Evolutionary conservation across 1,140 invertebrate species (phyloP).

Genomic region (Drosophila parvula): DNA sequence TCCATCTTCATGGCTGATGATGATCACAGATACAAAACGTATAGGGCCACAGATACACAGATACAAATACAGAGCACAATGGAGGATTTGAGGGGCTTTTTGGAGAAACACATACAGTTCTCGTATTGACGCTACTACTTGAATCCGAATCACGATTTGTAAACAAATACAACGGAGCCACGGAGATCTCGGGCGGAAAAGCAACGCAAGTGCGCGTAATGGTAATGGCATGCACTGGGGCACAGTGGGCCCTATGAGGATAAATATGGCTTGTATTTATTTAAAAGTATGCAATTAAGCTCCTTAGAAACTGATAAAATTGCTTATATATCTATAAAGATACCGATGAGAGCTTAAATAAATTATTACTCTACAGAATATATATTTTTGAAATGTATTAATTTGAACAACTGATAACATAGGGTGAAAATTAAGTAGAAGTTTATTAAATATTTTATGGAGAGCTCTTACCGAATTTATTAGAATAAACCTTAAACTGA

Average conservation of each 20-base stretch:
- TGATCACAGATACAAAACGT: constrained; percentile 53
- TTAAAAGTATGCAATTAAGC: neutral
- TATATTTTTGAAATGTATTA: neutral
- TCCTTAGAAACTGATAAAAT: neutral
- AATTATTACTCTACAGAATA: neutral
- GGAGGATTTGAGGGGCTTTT: constrained; percentile 27
- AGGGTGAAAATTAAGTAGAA: neutral
- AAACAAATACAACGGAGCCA: constrained; percentile 71
- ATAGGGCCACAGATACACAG: constrained; percentile 1
- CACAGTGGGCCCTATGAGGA: constrained; percentile 31
- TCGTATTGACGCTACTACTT: constrained; percentile 72
- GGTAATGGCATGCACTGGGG: constrained; percentile 60
- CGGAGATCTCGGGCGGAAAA: constrained; percentile 11
- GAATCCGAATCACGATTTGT: constrained; percentile 81
- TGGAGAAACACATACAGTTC: constrained; percentile 52
- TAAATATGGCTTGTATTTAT: neutral
- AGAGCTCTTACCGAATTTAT: too few relatives aligned
- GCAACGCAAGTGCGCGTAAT: constrained; percentile 67
- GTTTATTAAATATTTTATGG: too few relatives aligned
- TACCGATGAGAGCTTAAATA: too few relatives aligned
- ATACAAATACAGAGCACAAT: constrained; percentile 31
- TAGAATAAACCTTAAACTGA: too few relatives aligned
- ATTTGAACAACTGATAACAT: neutral
- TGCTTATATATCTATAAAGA: too few relatives aligned
- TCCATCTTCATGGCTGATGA: constrained; percentile 75